Conservation (phyloP, 2,888 invertebrate species). For the Euproctis similis region DNA sequence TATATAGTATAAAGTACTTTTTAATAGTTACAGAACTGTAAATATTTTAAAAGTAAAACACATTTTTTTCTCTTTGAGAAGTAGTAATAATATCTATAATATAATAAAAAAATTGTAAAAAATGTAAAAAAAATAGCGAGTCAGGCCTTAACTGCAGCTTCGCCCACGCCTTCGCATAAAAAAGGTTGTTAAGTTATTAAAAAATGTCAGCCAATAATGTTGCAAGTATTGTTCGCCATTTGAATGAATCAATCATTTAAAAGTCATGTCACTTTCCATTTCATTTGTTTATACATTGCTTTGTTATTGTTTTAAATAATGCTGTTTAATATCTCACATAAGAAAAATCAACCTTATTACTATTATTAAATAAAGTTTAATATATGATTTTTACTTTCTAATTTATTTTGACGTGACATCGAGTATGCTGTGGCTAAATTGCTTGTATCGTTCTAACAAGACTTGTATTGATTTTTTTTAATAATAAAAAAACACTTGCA, state of each 20-base stretch:
- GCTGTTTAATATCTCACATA: background rate
- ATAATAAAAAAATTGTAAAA: too few relatives aligned
- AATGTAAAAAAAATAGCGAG: too few relatives aligned
- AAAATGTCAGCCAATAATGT: too few relatives aligned
- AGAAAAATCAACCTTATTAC: slow-evolving; percentile 9
- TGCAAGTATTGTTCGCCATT: too few relatives aligned
- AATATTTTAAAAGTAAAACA: too few relatives aligned
- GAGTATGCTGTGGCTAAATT: slow-evolving; percentile 42
- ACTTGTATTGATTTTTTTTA: slow-evolving; percentile 36
- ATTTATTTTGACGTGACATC: slow-evolving; percentile 33
- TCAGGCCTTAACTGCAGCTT: too few relatives aligned
- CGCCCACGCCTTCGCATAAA: too few relatives aligned
- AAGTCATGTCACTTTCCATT: slow-evolving; percentile 44
- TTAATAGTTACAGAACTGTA: too few relatives aligned
- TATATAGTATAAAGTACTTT: too few relatives aligned
- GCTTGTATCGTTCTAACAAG: slow-evolving; percentile 35
- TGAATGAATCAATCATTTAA: slow-evolving; percentile 37
- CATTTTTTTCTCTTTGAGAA: too few relatives aligned
- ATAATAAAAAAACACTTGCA: slow-evolving; percentile 33
- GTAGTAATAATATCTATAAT: too few relatives aligned
- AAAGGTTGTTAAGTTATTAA: too few relatives aligned
- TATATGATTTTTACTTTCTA: slow-evolving; percentile 4
- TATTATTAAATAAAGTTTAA: slow-evolving; percentile 12
- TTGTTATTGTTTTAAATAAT: slow-evolving; percentile 16
- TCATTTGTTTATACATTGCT: slow-evolving; percentile 40